These are phyloP conservation scores for Tupaia chinensis DNA, from an alignment of 2,113 vertebrate species.

Conservation along the genomic window DNA sequence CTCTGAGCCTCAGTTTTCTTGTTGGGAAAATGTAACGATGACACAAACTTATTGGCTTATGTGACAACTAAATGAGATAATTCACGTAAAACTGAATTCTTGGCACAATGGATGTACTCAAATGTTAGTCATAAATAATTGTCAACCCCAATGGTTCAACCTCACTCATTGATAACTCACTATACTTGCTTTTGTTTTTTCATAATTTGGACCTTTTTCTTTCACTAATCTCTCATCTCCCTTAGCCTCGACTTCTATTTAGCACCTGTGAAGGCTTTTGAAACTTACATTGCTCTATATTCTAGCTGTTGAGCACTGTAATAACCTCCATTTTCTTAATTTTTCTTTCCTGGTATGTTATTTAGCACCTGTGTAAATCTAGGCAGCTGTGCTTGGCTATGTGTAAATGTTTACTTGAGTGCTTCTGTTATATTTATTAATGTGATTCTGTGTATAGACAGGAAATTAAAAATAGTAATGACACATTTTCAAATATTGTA, in stretches of 20 bases:
- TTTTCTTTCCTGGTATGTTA: constrained; percentile 32
- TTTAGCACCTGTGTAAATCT: constrained; percentile 78
- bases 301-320: neutral
- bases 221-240: neutral
- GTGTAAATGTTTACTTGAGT: constrained; percentile 67
- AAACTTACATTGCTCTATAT: constrained; percentile 5
- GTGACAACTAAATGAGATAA: neutral
- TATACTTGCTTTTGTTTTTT: neutral
- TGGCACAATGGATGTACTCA: neutral
- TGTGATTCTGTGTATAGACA: constrained; percentile 27
- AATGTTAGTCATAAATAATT: neutral
- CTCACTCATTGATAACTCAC: neutral
- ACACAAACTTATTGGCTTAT: neutral
- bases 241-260: neutral
- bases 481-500: neutral
- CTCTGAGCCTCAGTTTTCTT: neutral
- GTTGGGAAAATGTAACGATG: neutral
- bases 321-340: neutral
- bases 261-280: neutral
- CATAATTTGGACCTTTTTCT: neutral
- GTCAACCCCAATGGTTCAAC: neutral
- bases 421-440: constrained; percentile 63
- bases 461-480: neutral
- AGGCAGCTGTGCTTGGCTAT: constrained; percentile 67
- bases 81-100: neutral